Evolutionary conservation across 2,113 vertebrate species (phyloP).

Genomic region (Psittacula cyanocephala): DNA sequence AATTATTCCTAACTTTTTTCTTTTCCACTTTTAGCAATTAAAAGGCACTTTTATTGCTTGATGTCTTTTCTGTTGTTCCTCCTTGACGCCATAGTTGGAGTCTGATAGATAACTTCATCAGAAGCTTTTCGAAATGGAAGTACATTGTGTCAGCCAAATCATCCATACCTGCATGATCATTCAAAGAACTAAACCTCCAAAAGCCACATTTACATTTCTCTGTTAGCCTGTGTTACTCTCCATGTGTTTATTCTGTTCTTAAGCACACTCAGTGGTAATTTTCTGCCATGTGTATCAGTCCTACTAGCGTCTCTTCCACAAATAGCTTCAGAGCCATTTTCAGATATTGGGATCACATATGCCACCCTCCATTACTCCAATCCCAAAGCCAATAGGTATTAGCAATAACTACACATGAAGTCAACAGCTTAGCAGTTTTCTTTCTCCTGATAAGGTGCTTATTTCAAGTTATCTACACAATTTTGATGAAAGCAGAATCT

Average conservation of each 20-base stretch:
- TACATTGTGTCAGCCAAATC: background rate
- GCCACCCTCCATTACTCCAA: background rate
- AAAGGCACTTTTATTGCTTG: background rate
- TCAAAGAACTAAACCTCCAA: background rate
- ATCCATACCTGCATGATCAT: background rate
- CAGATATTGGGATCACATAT: background rate
- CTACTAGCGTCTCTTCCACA: background rate
- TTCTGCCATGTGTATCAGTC: background rate
- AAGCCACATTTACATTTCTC: background rate
- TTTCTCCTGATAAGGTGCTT: background rate
- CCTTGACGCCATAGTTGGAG: background rate
- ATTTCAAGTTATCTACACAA: background rate
- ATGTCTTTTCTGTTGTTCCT: background rate
- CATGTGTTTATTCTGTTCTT: background rate
- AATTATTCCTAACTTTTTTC: background rate
- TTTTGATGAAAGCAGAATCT: background rate
- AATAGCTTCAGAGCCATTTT: background rate
- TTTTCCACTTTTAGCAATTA: background rate
- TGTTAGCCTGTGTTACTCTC: background rate
- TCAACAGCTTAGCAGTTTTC: background rate
- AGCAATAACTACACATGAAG: background rate
- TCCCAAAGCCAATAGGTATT: background rate
- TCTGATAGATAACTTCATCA: background rate
- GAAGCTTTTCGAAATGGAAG: background rate
- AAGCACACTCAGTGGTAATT: background rate